Conservation (phyloP, 2,113 vertebrate genomes). For the Galbula dea region DNA sequence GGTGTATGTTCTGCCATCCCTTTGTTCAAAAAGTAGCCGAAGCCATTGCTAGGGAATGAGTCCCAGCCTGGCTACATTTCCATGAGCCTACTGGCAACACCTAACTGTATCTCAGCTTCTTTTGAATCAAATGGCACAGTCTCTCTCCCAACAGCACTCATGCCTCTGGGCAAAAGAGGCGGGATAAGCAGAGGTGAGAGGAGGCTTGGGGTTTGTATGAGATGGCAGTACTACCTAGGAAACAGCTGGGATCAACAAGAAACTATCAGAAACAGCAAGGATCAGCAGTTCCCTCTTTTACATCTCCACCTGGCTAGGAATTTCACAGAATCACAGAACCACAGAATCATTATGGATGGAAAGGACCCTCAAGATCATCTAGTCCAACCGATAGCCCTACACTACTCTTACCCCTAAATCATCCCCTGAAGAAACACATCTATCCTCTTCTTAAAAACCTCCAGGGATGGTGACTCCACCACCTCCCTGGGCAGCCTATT, state of each 20-base stretch:
- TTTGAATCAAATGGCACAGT: not conserved
- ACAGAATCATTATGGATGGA: too few species aligned
- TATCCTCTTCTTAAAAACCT: too few species aligned
- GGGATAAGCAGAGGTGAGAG: not conserved
- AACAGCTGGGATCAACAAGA: not conserved
- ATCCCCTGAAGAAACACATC: too few species aligned
- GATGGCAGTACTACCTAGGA: not conserved
- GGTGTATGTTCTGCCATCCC: not conserved
- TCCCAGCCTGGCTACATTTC: not conserved
- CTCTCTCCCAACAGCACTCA: not conserved
- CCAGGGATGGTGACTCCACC: too few species aligned
- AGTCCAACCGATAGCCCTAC: too few species aligned
- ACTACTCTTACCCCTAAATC: too few species aligned
- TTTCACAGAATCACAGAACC: too few species aligned
- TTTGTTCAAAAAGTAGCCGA: not conserved
- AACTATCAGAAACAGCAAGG: not conserved
- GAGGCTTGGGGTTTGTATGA: not conserved
- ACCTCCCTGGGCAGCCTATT: too few species aligned
- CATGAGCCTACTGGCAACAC: fast-evolving
- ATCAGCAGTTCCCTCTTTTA: not conserved
- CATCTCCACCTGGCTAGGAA: not conserved
- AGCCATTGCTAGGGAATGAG: not conserved
- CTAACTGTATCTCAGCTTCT: not conserved
- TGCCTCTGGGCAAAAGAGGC: not conserved
- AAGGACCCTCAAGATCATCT: too few species aligned